Percentiles rank a stretch among this genome's conserved stretches.
Conservation (phyloP, 2,888 invertebrate genomes). For the Polydrusus pterygomalis region DNA sequence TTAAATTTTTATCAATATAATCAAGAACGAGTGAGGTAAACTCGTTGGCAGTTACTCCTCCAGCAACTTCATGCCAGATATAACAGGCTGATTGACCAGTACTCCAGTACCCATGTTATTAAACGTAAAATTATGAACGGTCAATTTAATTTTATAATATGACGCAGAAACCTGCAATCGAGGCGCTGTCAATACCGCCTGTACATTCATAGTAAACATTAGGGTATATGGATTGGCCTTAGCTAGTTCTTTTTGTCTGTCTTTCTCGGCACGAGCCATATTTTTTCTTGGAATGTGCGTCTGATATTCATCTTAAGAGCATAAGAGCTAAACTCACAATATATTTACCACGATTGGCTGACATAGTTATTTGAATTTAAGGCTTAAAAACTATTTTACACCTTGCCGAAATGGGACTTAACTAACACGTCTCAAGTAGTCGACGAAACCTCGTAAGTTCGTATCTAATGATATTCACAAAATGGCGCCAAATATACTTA, state of each 20-base stretch:
- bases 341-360: no score
- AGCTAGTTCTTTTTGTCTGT: background rate
- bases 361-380: no score
- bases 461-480: no score
- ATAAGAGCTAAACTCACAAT: no score
- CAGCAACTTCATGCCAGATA: slow-evolving; percentile 17
- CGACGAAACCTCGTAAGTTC: no score
- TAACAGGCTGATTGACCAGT: slow-evolving; percentile 23
- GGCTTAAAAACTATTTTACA: no score
- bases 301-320: background rate
- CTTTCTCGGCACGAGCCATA: slow-evolving; percentile 9
- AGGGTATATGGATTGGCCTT: background rate
- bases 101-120: slow-evolving; percentile 18
- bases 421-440: no score
- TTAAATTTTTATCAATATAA: slow-evolving; percentile 10
- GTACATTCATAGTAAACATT: no score
- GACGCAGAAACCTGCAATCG: slow-evolving; percentile 20
- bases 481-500: no score
- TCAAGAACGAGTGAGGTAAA: slow-evolving; percentile 6
- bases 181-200: no score
- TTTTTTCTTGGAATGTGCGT: slow-evolving; percentile 10
- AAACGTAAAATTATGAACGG: slow-evolving; percentile 32
- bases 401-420: no score
- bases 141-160: slow-evolving; percentile 33
- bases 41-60: slow-evolving; percentile 26